A percentile compares a stretch with the other conserved stretches of the same genome.
Evolutionary conservation across 2,113 vertebrate genomes (phyloP).

Genomic region (Cacatua alba): DNA sequence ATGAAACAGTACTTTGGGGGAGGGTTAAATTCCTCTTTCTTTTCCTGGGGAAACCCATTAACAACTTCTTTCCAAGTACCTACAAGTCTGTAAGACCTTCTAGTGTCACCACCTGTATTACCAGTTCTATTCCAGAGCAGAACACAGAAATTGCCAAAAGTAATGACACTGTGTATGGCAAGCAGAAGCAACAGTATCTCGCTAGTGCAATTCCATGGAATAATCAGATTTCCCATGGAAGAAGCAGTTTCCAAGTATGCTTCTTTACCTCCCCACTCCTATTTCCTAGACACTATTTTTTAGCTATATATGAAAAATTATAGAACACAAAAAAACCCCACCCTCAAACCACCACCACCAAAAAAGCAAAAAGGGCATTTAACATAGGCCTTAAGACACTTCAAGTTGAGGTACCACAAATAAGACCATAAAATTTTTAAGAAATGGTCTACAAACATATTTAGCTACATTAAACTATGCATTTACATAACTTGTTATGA

Average conservation of each 20-base stretch:
- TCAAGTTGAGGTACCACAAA: neutral
- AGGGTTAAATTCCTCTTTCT: slow-evolving; percentile 1
- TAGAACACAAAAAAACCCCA: fast-evolving
- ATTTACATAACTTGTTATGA: neutral
- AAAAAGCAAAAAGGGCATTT: fast-evolving
- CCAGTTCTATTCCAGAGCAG: neutral
- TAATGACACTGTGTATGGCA: fast-evolving
- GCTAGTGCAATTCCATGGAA: neutral
- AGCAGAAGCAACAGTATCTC: neutral
- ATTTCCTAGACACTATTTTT: neutral
- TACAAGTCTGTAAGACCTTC: neutral
- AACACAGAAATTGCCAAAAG: neutral
- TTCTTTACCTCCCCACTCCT: neutral
- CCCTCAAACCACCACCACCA: no score
- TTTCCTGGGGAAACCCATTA: neutral
- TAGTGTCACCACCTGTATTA: neutral
- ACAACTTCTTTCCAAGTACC: neutral
- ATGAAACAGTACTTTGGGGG: slow-evolving; percentile 9
- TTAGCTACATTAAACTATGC: neutral
- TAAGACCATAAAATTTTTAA: neutral
- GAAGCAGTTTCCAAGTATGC: neutral
- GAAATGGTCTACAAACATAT: neutral
- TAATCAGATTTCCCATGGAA: neutral
- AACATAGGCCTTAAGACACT: neutral
- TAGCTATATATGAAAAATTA: neutral